These are phyloP conservation scores for Zaprionus kolodkinae DNA, from an alignment of 1,140 invertebrate species.

Conservation along the genomic window DNA sequence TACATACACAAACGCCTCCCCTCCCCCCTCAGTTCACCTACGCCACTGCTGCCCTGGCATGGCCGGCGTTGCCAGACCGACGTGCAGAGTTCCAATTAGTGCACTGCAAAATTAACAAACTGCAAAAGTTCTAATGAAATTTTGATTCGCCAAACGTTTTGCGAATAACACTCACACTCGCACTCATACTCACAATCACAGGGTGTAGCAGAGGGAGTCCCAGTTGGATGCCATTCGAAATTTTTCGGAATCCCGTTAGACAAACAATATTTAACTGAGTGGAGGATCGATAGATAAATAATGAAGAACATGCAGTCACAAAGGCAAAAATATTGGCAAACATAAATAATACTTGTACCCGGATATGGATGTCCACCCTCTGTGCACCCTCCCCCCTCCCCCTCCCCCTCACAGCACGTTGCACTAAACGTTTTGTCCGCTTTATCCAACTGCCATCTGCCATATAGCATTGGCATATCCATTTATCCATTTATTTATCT, in stretches of 20 bases:
- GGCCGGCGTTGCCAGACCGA: background rate
- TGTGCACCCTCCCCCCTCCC: background rate
- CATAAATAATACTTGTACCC: constrained; percentile 32
- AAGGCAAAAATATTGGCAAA: constrained; percentile 25
- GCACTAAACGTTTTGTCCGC: constrained; percentile 22
- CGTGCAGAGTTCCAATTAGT: background rate
- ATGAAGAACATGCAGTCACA: constrained; percentile 4
- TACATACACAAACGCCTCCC: too few species aligned
- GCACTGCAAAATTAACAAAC: constrained; percentile 7
- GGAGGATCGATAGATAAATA: constrained; percentile 28
- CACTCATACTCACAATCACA: too few species aligned
- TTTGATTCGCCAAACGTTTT: constrained; percentile 3
- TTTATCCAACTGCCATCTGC: constrained; percentile 19
- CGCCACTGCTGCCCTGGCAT: background rate
- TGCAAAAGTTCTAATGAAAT: background rate
- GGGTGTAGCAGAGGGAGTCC: too few species aligned
- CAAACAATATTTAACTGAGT: constrained; percentile 4
- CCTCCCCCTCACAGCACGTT: background rate
- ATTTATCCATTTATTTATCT: constrained; percentile 31
- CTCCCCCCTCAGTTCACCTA: background rate
- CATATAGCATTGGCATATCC: background rate
- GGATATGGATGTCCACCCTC: background rate
- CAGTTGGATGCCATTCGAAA: background rate
- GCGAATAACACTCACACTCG: too few species aligned
- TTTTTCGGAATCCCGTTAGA: background rate